phyloP scores from a whole-genome alignment of 2,888 invertebrate species.

The Phaedon cochleariae region DNA sequence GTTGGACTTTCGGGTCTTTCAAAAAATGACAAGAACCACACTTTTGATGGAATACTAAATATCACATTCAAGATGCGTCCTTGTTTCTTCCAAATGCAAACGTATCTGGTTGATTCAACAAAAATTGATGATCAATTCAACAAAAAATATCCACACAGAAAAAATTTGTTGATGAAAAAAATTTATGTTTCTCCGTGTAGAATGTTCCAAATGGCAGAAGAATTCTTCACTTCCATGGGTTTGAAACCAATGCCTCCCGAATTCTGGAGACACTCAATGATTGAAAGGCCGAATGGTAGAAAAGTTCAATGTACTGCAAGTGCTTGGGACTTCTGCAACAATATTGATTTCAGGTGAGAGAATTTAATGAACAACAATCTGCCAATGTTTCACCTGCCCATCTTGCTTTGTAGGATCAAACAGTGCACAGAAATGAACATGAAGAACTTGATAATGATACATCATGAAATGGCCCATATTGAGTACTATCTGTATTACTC shows the following conservation, averaged over 20 bases:
- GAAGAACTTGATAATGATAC: conserved; percentile 79
- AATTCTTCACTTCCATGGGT: conserved; percentile 83
- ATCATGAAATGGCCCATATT: conserved; percentile 86
- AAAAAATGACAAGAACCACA: no score
- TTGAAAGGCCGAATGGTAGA: conserved; percentile 77
- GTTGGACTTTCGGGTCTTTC: no score
- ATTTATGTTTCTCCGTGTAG: no score
- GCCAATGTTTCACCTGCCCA: no score
- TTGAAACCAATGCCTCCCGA: conserved; percentile 81
- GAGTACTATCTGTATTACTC: conserved; percentile 84
- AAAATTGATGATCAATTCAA: no score
- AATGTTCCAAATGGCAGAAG: conserved; percentile 85
- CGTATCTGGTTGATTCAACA: no score
- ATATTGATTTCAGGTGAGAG: conserved; percentile 79
- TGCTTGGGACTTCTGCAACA: conserved; percentile 89
- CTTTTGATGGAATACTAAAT: no score
- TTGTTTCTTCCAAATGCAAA: no score
- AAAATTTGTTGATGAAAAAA: no score
- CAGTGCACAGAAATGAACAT: conserved; percentile 83
- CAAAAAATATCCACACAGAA: no score
- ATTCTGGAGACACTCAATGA: conserved; percentile 86
- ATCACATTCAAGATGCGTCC: no score
- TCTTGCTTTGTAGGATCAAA: conserved; percentile 72
- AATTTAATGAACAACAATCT: neutral
- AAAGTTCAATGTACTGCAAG: conserved; percentile 79